phyloP scores from a whole-genome alignment of 2,113 vertebrate species.

The Takifugu flavidus region DNA sequence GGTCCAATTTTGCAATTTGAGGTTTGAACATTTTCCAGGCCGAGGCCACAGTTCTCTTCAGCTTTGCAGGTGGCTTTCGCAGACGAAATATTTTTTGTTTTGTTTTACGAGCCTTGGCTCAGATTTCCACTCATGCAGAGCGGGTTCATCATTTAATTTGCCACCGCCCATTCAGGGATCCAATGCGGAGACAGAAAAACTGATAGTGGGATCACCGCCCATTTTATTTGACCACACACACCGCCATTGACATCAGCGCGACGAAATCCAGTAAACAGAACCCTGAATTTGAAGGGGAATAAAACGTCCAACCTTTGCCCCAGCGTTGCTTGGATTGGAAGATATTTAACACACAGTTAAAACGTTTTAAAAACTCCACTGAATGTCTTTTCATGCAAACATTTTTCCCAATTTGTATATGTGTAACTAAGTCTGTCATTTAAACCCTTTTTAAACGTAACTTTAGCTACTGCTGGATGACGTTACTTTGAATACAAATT shows the following conservation, averaged over 20 bases:
- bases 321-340: too few relatives aligned
- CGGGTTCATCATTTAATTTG: slow-evolving; percentile 22
- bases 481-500: too few relatives aligned
- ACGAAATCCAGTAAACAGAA: not conserved
- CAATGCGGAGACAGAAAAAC: slow-evolving; percentile 24
- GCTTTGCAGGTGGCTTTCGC: slow-evolving; percentile 24
- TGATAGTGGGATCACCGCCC: slow-evolving; percentile 10
- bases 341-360: too few relatives aligned
- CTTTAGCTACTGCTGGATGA: too few relatives aligned
- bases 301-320: too few relatives aligned
- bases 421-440: too few relatives aligned
- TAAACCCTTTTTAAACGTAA: too few relatives aligned
- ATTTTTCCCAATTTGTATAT: not conserved
- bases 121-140: slow-evolving; percentile 27
- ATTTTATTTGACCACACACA: not conserved
- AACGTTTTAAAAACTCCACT: not conserved
- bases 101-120: slow-evolving; percentile 28
- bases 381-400: not conserved
- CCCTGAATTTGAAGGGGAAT: too few relatives aligned
- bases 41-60: slow-evolving; percentile 26
- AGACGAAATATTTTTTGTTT: slow-evolving; percentile 10
- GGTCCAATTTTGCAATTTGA: slow-evolving; percentile 39
- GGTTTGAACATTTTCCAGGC: slow-evolving; percentile 33
- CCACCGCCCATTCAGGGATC: slow-evolving; percentile 1
- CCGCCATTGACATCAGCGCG: not conserved